Percentiles rank a stretch among this genome's conserved stretches.
Conservation (phyloP, 2,797 vertebrate genomes). For the Coreius guichenoti region DNA sequence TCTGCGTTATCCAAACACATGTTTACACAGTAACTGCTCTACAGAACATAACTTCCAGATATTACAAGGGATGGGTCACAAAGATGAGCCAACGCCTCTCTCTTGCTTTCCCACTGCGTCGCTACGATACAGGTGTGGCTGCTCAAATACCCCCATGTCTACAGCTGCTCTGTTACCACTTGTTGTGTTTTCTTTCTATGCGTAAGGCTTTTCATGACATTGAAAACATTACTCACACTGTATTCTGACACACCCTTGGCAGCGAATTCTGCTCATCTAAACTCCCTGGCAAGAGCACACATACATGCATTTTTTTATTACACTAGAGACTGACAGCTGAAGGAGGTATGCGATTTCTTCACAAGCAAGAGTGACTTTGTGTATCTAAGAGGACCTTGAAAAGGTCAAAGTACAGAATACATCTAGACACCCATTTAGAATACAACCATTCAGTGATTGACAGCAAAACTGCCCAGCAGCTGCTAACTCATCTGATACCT, state of each 20-base stretch:
- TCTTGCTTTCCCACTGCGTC: not conserved
- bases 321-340: not conserved
- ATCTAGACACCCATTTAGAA: not conserved
- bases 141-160: slow-evolving; percentile 3
- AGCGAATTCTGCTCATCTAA: not conserved
- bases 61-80: not conserved
- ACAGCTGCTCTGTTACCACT: slow-evolving; percentile 12
- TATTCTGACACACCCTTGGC: slow-evolving; percentile 25
- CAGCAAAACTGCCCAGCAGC: not conserved
- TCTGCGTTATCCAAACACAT: not conserved
- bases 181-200: slow-evolving; percentile 17
- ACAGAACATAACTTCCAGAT: not conserved
- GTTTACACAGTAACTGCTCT: not conserved
- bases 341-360: not conserved
- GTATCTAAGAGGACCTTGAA: not conserved
- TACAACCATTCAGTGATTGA: not conserved
- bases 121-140: slow-evolving; percentile 6
- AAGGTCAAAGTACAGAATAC: not conserved
- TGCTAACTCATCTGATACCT: slow-evolving; percentile 1
- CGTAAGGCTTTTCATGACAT: not conserved
- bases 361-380: not conserved
- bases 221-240: slow-evolving; percentile 25
- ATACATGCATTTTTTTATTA: not conserved
- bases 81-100: not conserved
- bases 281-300: not conserved